Percentiles rank a stretch among this genome's conserved stretches.
Conservation (phyloP, 2,888 invertebrate species). For the Andrena flavipes region DNA sequence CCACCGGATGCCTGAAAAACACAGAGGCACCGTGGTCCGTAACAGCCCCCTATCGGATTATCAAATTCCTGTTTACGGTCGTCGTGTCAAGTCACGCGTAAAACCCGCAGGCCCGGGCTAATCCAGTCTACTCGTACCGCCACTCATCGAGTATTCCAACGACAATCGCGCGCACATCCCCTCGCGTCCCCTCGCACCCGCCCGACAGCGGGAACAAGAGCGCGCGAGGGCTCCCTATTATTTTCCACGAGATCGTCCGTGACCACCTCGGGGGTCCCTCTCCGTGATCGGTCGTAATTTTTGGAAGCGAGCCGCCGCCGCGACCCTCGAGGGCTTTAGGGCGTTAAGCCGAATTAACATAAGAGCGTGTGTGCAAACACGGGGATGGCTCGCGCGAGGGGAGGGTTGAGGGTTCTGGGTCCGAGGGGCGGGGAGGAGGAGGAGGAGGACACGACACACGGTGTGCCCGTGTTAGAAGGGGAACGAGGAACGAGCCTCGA, state of each 20-base stretch:
- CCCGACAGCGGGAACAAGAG: constrained; percentile 26
- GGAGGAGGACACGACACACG: neutral
- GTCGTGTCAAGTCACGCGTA: constrained; percentile 54
- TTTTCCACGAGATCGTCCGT: constrained; percentile 72
- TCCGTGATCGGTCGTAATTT: constrained; percentile 73
- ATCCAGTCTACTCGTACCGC: constrained; percentile 47
- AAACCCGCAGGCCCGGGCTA: constrained; percentile 43
- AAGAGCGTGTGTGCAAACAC: constrained; percentile 84
- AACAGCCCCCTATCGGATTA: constrained; percentile 46
- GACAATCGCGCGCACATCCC: constrained; percentile 51
- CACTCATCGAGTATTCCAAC: constrained; percentile 60
- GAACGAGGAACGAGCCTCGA: constrained; percentile 39
- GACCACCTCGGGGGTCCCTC: constrained; percentile 66
- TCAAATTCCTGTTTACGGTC: constrained; percentile 57
- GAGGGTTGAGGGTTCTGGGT: neutral
- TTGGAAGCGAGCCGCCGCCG: constrained; percentile 68
- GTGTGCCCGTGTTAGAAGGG: constrained; percentile 18
- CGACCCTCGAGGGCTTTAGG: constrained; percentile 72
- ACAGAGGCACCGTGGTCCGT: neutral
- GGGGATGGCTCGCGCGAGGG: constrained; percentile 64
- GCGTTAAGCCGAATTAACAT: constrained; percentile 84
- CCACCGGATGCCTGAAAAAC: neutral
- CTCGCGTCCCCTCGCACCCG: constrained; percentile 26
- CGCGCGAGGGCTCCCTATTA: constrained; percentile 63
- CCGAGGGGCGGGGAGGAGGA: neutral